Evolutionary conservation across 2,113 vertebrate genomes (phyloP), one percentile per base, ranked within the genome.

Genomic region (Sceloporus tristichus): DNA sequence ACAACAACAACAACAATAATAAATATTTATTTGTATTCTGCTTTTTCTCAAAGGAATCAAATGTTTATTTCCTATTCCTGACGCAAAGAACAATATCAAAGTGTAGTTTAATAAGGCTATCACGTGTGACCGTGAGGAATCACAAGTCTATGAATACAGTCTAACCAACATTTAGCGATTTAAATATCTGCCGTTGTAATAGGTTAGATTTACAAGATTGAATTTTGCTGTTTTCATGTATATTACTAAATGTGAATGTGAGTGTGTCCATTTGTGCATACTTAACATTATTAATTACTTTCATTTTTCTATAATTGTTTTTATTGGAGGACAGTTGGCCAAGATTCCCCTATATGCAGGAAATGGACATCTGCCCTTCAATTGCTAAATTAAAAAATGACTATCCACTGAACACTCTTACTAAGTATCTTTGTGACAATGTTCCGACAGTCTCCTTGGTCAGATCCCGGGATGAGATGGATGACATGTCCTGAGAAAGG

Each of bases 301-400:
- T 83, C 78, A 78, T 6, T 56, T 84, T n/a, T 92, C 83, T 93
- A 34, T 74, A 2, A 68, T 4, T 16, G 29, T 16, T 82, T 59
- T 91, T 92, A n/a, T 86, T 94, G 40, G 90, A 96, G 96, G 94
- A 94, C 40, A 85, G 93, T 6, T 95, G 96, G 94, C 95, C 94
- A 84, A 93, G 40, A 56, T 74, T 68, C 74, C 1, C 88, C 4
- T 10, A 1, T 77, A 83, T 85, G 2, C 2, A 9, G 84, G 81
- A 88, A 13, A 11, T 71, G n/a, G 79, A 95, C n/a, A 19, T 21
- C 86, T 68, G 80, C 59, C 73, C 90, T 79, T 34, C 10, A 34
- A 16, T 93, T 65, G 85, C 59, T 66, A 87, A 89, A 48, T 82
- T 92, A 79, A 87, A 84, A 88, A 90, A 92, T 65, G 92, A 91